These are phyloP conservation scores for Porites rus DNA, from an alignment of 92 coral and sea anemone genomes.

Conservation along the genomic window DNA sequence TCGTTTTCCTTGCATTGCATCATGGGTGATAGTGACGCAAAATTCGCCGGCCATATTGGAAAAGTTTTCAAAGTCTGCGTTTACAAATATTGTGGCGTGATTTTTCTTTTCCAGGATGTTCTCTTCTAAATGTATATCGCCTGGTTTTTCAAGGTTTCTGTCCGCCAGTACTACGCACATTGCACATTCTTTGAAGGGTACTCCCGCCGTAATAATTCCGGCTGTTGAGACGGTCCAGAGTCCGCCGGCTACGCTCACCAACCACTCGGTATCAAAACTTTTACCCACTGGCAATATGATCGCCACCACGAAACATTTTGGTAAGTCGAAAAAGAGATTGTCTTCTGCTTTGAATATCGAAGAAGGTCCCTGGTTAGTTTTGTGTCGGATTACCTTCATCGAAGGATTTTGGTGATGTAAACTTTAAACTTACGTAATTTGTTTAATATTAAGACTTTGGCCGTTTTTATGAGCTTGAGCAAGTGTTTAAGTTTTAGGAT, in stretches of 20 bases:
- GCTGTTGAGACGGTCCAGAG: constrained; percentile 75
- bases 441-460: too few species aligned
- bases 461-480: too few species aligned
- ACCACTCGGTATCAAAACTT: constrained; percentile 60
- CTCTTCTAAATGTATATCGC: constrained; percentile 86
- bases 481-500: too few species aligned
- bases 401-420: too few species aligned
- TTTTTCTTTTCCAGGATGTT: constrained; percentile 72
- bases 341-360: background rate
- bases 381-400: too few species aligned
- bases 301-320: constrained; percentile 77
- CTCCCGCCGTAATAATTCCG: constrained; percentile 83
- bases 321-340: constrained; percentile 44
- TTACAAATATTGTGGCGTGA: constrained; percentile 19
- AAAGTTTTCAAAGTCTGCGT: constrained; percentile 2
- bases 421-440: too few species aligned
- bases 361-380: background rate
- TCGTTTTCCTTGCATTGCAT: constrained; percentile 36
- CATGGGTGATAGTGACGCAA: constrained; percentile 78
- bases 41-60: constrained; percentile 83
- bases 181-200: constrained; percentile 82
- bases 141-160: constrained; percentile 90
- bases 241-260: constrained; percentile 70
- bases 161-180: constrained; percentile 93
- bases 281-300: constrained; percentile 79